Evolutionary conservation across 2,797 vertebrate species (phyloP), one percentile per base, ranked within the genome.

Genomic region (Echiichthys vipera): DNA sequence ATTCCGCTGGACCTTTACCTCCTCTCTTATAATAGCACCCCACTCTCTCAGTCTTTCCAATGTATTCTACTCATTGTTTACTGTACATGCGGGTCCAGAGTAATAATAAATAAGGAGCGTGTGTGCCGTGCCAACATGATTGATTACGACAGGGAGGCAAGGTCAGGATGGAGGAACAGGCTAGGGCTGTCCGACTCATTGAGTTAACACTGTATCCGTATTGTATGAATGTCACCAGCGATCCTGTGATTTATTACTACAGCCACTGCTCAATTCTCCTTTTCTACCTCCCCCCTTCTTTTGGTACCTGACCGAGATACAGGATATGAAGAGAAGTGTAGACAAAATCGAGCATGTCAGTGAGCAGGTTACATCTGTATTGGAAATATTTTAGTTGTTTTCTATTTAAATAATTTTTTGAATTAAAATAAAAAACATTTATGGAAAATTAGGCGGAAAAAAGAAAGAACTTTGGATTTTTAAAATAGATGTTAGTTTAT

Each of bases 121-220:
- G 93, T 92, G 93, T 93, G 93, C 93, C 84, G 90, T 92, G 93
- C 93, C 93, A 93, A 90, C 91, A 94, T 93, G 93, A 94, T 94
- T 94, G 93, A 94, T 94, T 92, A 94, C 92, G 91, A 93, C 93
- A 93, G 93, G 91, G 92, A 94, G 91, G 92, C 92, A 94, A 94
- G 93, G 93, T 94, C 93, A 94, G 93, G 89, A 93, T 93, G 91
- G 93, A 94, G 93, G 93, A 93, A 93, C 93, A 94, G 93, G 93
- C 93, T 91, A 93, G 92, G 93, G 93, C 92, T 94, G 93, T 94
- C 93, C 91, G 93, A 94, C 93, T 94, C 93, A 94, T 94, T 94
- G 93, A 94, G 92, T 94, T 94, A 94, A 94, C 93, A 94, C 93
- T 94, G 92, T 94, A 94, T 94, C 92, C 93, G 93, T 94, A 94